Evolutionary conservation across 2,888 invertebrate genomes (phyloP).

Genomic region (Hecatera dysodea): DNA sequence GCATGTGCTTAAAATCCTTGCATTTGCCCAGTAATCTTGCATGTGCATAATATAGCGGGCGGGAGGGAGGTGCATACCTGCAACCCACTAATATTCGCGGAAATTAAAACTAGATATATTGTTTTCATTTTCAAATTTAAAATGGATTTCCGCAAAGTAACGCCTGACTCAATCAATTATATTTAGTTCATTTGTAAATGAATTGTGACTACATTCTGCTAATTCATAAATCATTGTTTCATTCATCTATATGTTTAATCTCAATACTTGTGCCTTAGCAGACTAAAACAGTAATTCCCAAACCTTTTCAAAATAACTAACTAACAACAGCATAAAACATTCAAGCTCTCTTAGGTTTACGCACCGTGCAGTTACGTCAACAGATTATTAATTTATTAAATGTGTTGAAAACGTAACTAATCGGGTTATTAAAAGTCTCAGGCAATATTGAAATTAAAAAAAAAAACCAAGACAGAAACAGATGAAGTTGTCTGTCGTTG

Average conservation of each 20-base stretch:
- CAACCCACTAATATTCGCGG: too few relatives aligned
- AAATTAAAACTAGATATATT: too few relatives aligned
- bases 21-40: too few relatives aligned
- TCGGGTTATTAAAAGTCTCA: conserved; percentile 8
- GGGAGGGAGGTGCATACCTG: too few relatives aligned
- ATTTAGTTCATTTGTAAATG: conserved; percentile 8
- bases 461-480: conserved; percentile 1
- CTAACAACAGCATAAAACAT: neutral
- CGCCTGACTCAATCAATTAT: too few relatives aligned
- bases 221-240: conserved; percentile 10
- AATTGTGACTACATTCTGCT: conserved; percentile 1
- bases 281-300: neutral
- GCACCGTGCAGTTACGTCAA: conserved; percentile 23
- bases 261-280: neutral
- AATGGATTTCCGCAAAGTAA: too few relatives aligned
- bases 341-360: neutral
- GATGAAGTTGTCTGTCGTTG: conserved; percentile 31
- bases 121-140: too few relatives aligned
- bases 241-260: conserved; percentile 6
- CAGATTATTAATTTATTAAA: conserved; percentile 29
- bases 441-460: conserved; percentile 15
- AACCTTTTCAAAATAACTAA: neutral
- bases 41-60: too few relatives aligned
- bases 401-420: conserved; percentile 34
- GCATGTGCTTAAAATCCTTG: too few relatives aligned